phyloP scores from a whole-genome alignment of 2,797 vertebrate genomes.

The Thripadectes ignobilis region DNA sequence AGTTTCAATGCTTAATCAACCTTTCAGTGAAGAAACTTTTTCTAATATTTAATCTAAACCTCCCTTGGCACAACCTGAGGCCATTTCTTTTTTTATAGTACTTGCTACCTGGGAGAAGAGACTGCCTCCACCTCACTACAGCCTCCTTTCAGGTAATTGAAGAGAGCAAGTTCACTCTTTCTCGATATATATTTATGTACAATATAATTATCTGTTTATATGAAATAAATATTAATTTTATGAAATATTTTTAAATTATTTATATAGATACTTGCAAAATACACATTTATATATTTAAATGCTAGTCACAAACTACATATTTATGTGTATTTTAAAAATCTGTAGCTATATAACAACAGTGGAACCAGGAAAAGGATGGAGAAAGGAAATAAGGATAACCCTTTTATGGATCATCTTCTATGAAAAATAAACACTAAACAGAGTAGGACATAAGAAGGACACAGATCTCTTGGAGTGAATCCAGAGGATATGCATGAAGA shows the following conservation, averaged over 20 bases:
- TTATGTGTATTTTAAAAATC: not conserved
- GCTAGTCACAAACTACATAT: not conserved
- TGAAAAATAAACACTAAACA: not conserved
- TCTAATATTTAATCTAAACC: not conserved
- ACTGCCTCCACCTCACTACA: not conserved
- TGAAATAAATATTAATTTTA: not conserved
- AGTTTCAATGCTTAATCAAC: not conserved
- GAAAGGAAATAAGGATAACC: not conserved
- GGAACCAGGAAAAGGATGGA: not conserved
- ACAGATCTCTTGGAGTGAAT: not conserved
- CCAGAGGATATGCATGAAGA: not conserved
- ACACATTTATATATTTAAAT: not conserved
- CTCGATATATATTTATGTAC: not conserved
- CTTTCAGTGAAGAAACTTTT: not conserved
- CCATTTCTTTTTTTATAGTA: not conserved
- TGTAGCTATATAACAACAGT: not conserved
- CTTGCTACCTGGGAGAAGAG: not conserved
- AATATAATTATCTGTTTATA: not conserved
- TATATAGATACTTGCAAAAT: not conserved
- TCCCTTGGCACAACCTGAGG: not conserved
- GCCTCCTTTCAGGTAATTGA: not conserved
- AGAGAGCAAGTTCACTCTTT: not conserved
- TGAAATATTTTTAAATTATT: not conserved
- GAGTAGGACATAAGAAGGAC: not conserved
- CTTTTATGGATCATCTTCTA: not conserved